Percentiles rank a stretch among this genome's conserved stretches.
Conservation (phyloP, 2,888 invertebrate species). For the Octodonta nipae region DNA sequence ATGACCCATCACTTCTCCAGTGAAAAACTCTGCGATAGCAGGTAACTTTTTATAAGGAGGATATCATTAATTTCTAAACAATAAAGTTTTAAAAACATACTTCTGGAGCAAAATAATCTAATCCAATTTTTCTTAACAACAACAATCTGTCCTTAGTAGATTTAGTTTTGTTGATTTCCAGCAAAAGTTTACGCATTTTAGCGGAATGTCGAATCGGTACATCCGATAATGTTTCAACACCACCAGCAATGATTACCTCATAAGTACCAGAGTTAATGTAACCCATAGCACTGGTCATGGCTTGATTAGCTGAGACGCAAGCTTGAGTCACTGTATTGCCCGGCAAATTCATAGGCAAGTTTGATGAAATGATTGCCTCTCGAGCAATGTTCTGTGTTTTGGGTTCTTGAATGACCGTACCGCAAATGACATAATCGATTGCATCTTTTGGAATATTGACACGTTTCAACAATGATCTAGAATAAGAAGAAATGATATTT, state of each 20-base stretch:
- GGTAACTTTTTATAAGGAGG: no score
- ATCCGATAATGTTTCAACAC: constrained; percentile 97
- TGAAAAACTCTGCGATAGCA: constrained; percentile 93
- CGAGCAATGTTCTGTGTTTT: no score
- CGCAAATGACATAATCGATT: no score
- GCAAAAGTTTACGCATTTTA: constrained; percentile 75
- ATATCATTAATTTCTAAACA: no score
- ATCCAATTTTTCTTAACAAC: constrained; percentile 59
- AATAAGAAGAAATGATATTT: no score
- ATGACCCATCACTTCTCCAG: constrained; percentile 97
- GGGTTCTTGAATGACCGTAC: no score
- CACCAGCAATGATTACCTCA: constrained; percentile 87
- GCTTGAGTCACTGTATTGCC: no score
- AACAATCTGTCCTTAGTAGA: constrained; percentile 62
- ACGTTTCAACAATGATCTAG: no score
- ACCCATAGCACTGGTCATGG: constrained; percentile 72
- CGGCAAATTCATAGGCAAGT: no score
- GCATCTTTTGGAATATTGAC: no score
- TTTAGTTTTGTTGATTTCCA: constrained; percentile 87
- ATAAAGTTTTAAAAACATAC: no score
- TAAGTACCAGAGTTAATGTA: constrained; percentile 82
- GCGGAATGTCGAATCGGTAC: constrained; percentile 92
- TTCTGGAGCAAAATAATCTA: constrained; percentile 67
- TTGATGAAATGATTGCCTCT: no score
- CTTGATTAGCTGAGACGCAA: constrained; percentile 92